phyloP scores from a whole-genome alignment of 1,140 invertebrate species.

The Microplitis mediator region DNA sequence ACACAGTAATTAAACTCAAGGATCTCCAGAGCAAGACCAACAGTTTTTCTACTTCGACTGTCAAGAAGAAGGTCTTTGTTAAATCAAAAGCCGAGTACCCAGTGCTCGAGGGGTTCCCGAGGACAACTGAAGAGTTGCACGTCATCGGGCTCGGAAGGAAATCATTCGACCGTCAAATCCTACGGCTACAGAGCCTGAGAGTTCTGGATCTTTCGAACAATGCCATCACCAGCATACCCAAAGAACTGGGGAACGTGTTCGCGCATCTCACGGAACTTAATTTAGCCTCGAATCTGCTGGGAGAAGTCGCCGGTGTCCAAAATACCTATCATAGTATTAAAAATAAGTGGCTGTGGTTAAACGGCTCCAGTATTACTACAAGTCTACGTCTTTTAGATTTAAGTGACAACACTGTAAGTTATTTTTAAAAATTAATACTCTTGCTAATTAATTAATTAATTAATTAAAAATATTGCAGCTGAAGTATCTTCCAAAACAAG shows the following conservation, averaged over 20 bases:
- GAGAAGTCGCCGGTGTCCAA: conserved; percentile 46
- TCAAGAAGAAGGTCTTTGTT: conserved; percentile 67
- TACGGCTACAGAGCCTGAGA: conserved; percentile 68
- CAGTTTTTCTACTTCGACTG: conserved; percentile 51
- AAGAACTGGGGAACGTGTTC: conserved; percentile 71
- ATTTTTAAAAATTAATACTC: conserved; percentile 17
- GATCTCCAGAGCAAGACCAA: too few relatives aligned
- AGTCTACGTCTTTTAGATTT: conserved; percentile 68
- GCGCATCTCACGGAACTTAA: conserved; percentile 71
- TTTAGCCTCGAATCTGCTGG: conserved; percentile 74
- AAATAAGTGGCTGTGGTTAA: conserved; percentile 71
- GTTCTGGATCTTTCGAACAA: conserved; percentile 80
- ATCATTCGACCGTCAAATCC: conserved; percentile 72
- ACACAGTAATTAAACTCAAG: conserved; percentile 34
- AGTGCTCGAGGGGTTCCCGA: conserved; percentile 69
- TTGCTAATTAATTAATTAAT: conserved; percentile 12
- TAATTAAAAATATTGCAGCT: conserved; percentile 38
- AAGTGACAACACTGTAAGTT: conserved; percentile 66
- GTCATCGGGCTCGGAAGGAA: conserved; percentile 67
- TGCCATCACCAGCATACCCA: conserved; percentile 73
- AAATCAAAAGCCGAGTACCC: conserved; percentile 70
- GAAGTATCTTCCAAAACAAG: conserved; percentile 63
- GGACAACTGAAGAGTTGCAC: conserved; percentile 65
- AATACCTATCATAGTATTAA: conserved; percentile 15
- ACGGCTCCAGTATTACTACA: conserved; percentile 61